Evolutionary conservation across 2,888 invertebrate genomes (phyloP).

Genomic region (Apocheima hispidaria): DNA sequence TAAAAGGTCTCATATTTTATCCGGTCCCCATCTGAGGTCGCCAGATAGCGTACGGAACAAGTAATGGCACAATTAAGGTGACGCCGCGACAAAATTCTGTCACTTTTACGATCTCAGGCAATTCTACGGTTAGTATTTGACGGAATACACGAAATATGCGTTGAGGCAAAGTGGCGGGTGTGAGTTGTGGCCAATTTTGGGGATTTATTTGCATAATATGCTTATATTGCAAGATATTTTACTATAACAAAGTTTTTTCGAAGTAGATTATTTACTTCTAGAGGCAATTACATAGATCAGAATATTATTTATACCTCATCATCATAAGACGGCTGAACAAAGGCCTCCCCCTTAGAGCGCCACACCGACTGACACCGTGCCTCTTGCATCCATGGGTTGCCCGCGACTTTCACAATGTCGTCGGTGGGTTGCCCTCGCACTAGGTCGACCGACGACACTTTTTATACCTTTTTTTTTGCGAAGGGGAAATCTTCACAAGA

Average conservation of each 20-base stretch:
- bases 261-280: no score
- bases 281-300: no score
- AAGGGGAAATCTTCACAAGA: no score
- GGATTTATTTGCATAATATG: constrained; percentile 33
- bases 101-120: constrained; percentile 46
- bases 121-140: constrained; percentile 40
- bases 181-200: constrained; percentile 36
- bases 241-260: not conserved
- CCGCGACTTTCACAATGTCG: no score
- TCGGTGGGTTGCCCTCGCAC: no score
- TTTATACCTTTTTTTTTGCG: no score
- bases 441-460: no score
- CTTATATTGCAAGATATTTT: not conserved
- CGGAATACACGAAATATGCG: constrained; percentile 40
- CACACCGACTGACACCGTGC: no score
- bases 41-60: constrained; percentile 45
- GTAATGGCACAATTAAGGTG: constrained; percentile 52
- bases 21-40: constrained; percentile 36
- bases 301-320: no score
- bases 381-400: no score
- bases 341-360: no score
- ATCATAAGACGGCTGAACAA: no score
- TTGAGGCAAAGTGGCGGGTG: constrained; percentile 18
- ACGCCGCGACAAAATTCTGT: constrained; percentile 47
- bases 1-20: constrained; percentile 42